A percentile compares a stretch with the other conserved stretches of the same genome.
Conservation (phyloP, 2,797 vertebrate genomes). For the Cottoperca gobio region DNA sequence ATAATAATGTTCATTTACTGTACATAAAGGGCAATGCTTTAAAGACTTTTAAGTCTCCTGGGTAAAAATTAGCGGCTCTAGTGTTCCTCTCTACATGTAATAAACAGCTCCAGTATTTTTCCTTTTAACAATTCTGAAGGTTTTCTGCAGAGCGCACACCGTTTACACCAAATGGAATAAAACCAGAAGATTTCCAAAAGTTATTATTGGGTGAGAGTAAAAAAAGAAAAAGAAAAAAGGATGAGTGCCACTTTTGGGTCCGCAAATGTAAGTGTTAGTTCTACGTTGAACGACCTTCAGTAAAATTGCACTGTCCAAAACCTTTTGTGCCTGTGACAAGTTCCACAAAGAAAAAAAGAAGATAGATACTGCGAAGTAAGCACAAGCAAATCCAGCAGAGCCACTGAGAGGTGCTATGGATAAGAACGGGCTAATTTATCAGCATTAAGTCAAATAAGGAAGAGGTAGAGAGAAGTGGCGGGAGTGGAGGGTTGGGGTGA, state of each 20-base stretch:
- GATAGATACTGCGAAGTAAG: conserved; percentile 40
- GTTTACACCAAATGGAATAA: background rate
- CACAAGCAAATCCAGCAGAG: conserved; percentile 45
- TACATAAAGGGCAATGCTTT: conserved; percentile 67
- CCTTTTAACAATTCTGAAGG: conserved; percentile 26
- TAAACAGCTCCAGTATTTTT: conserved; percentile 45
- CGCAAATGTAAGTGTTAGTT: conserved; percentile 10
- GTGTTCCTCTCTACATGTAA: conserved; percentile 43
- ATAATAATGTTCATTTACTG: conserved; percentile 68
- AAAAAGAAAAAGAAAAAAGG: background rate
- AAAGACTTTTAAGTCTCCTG: conserved; percentile 69
- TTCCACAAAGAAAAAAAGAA: conserved; percentile 27
- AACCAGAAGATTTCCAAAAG: background rate
- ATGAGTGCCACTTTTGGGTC: background rate
- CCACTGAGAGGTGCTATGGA: conserved; percentile 59
- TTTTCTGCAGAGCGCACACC: conserved; percentile 17
- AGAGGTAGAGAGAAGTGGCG: conserved; percentile 53
- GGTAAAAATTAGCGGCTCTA: conserved; percentile 67
- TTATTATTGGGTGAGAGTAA: conserved; percentile 1
- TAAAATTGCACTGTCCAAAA: conserved; percentile 9
- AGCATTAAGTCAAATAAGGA: conserved; percentile 76
- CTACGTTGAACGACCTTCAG: conserved; percentile 19
- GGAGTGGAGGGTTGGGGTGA: conserved; percentile 15
- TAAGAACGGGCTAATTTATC: conserved; percentile 73
- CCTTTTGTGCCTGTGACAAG: conserved; percentile 44